Conservation (phyloP, 2,797 vertebrate genomes). For the Trichosurus vulpecula region DNA sequence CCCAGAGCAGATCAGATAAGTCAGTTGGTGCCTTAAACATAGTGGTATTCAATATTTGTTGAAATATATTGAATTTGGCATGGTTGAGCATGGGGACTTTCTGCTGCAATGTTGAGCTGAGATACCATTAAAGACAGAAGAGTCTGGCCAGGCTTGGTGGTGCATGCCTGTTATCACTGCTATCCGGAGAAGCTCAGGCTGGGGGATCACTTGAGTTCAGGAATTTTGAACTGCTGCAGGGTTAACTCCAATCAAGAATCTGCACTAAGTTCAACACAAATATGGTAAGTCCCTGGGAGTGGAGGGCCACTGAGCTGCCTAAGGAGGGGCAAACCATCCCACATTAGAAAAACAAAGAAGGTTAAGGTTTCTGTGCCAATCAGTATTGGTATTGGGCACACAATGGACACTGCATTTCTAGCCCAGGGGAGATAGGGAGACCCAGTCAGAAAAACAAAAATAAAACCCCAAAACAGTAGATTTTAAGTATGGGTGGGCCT, state of each 20-base stretch:
- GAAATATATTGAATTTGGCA: background rate
- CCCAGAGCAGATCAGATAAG: background rate
- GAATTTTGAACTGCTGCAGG: background rate
- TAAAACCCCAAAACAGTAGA: no score
- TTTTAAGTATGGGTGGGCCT: no score
- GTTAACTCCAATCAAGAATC: background rate
- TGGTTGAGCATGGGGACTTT: background rate
- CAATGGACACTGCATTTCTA: no score
- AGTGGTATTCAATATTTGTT: background rate
- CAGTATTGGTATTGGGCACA: no score
- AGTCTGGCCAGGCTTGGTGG: background rate
- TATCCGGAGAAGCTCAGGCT: background rate
- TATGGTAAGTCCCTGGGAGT: no score
- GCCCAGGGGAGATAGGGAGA: no score
- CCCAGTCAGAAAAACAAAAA: no score
- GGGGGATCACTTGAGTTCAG: background rate
- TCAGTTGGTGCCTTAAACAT: background rate
- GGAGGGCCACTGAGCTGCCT: no score
- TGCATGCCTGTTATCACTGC: background rate
- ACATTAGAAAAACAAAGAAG: no score
- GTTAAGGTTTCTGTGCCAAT: no score
- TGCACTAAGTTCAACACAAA: background rate
- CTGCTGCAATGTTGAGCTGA: background rate
- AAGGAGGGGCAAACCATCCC: no score
- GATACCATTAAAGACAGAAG: background rate